phyloP scores from a whole-genome alignment of 2,797 vertebrate species.

The Melanotaenia trifasciata region DNA sequence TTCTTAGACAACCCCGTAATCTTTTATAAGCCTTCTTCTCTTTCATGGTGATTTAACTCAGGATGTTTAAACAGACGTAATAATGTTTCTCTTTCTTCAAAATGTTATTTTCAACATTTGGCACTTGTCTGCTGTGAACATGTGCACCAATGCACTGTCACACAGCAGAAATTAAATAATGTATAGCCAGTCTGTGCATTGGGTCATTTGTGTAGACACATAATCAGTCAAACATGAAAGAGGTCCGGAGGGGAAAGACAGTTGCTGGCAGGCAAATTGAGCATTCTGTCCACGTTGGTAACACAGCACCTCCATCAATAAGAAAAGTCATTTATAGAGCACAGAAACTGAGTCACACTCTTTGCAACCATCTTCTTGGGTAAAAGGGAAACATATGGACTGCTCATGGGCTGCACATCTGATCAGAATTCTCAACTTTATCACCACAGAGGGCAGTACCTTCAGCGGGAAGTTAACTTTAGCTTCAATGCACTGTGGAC shows the following conservation, averaged over 20 bases:
- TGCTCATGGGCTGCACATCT: slow-evolving; percentile 5
- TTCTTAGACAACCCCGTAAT: slow-evolving; percentile 4
- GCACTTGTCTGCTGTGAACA: neutral
- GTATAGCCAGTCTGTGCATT: slow-evolving; percentile 8
- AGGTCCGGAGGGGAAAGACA: slow-evolving; percentile 21
- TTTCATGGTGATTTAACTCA: neutral
- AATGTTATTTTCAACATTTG: neutral
- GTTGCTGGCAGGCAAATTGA: slow-evolving; percentile 30
- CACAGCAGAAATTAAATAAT: slow-evolving; percentile 19
- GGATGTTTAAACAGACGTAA: neutral
- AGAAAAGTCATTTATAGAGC: slow-evolving; percentile 46
- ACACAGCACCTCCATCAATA: slow-evolving; percentile 45
- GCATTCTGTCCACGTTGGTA: slow-evolving; percentile 25
- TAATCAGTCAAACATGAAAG: slow-evolving; percentile 35
- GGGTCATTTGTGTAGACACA: slow-evolving; percentile 19
- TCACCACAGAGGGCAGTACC: neutral
- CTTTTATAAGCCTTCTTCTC: neutral
- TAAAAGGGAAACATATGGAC: neutral
- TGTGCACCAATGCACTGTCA: neutral
- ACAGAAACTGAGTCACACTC: slow-evolving; percentile 9
- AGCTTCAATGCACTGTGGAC: neutral
- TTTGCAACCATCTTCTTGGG: neutral
- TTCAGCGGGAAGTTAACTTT: slow-evolving; percentile 11
- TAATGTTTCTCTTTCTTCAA: neutral
- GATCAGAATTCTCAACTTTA: slow-evolving; percentile 4